A percentile compares a stretch with the other conserved stretches of the same genome.
These are phyloP conservation scores for Festucalex cinctus DNA, from an alignment of 2,113 vertebrate species.

Conservation along the genomic window DNA sequence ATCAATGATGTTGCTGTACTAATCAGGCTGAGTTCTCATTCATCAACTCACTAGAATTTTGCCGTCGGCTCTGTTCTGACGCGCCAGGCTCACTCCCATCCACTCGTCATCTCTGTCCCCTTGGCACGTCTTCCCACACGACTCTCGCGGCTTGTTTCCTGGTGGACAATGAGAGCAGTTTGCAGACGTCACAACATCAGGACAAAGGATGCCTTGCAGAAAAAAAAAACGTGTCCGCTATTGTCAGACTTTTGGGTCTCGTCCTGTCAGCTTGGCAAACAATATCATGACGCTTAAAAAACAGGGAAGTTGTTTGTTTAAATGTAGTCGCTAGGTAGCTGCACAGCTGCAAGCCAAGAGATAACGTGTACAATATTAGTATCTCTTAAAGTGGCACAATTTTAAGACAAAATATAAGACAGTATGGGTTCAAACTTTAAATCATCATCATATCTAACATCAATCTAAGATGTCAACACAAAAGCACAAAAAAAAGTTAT, in stretches of 20 bases:
- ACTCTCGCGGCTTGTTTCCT: slow-evolving; percentile 81
- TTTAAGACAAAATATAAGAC: background rate
- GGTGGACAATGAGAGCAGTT: slow-evolving; percentile 54
- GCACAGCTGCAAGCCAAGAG: background rate
- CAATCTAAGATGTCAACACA: too few species aligned
- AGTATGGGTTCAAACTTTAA: too few species aligned
- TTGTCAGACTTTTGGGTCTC: slow-evolving; percentile 13
- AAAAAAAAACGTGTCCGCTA: slow-evolving; percentile 1
- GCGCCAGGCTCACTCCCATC: slow-evolving; percentile 96
- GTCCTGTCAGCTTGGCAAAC: slow-evolving; percentile 5
- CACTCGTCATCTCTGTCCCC: slow-evolving; percentile 92
- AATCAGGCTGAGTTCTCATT: slow-evolving; percentile 43
- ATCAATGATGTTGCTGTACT: slow-evolving; percentile 51
- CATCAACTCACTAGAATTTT: slow-evolving; percentile 83
- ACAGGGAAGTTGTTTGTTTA: background rate
- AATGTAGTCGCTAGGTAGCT: background rate
- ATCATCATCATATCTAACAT: too few species aligned
- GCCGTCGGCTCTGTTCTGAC: slow-evolving; percentile 83
- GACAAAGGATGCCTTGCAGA: slow-evolving; percentile 25
- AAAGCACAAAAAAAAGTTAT: too few species aligned
- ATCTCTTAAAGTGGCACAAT: background rate
- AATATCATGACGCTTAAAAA: background rate
- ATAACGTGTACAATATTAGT: background rate
- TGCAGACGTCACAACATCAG: slow-evolving; percentile 40
- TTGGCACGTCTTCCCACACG: slow-evolving; percentile 94